Base-by-base conservation (phyloP, 1,140 invertebrate genomes). In the Cotesia vestalis region DNA sequence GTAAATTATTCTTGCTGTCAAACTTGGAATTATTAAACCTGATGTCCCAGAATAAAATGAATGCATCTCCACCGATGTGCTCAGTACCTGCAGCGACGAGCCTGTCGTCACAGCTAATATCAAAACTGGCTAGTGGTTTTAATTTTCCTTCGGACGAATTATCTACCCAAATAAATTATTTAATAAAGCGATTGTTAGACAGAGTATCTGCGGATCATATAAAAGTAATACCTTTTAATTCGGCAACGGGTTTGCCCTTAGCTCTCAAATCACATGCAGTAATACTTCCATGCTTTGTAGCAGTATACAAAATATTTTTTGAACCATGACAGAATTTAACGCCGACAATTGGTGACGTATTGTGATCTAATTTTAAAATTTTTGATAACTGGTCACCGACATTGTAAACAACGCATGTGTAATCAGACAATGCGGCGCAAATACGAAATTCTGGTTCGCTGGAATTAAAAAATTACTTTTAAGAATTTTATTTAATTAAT, bases 41-140 rank as follows among this genome's bases (percentile, higher is more conserved):
- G 20, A 91, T 83, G 85, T 96, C 95, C 92, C 94, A 96, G 86
- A 96, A 96, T 51, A 96, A 82, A 38, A 96, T 88, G 81, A 90
- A 95, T 11, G 92, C 89, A 80, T 95, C 93, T 52, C 90, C 89
- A 71, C 90, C 88, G 67, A 90, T 86, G 17, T 92, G 85, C 75
- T 94, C 92, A 1, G 93, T 94, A 12, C 95, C 95, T 51, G 90
- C 93, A 82, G 92, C 92, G 59, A 96, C 75, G 35, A 95, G 86
- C 73, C 90, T 88, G 63, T 93, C 92, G 76, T 92, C 90, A 36
- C 89, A 89, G 61, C 92, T 94, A 1, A 95, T 82, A 80, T 96
- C 95, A 85, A 96, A 94, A 78, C 91, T 91, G 12, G 89, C 88
- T 38, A 95, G 83, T 40, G 89, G 85, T 82, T 91, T 91, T 3